These are phyloP conservation scores for Ormyrus nitidulus DNA, from an alignment of 2,888 invertebrate genomes.

Conservation along the genomic window DNA sequence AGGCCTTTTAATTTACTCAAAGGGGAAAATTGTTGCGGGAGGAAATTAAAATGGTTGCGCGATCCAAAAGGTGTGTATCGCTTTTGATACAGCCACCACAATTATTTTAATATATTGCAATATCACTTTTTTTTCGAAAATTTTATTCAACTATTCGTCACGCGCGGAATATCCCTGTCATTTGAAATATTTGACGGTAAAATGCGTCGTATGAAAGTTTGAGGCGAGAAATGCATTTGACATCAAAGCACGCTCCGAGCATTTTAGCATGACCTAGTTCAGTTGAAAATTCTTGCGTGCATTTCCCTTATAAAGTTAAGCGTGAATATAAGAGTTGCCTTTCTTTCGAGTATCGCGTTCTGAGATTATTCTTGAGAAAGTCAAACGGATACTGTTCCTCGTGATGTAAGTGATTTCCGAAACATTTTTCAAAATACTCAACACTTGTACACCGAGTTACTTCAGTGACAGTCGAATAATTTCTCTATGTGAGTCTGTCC, in stretches of 20 bases:
- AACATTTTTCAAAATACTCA: too few species aligned
- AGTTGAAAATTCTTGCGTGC: constrained; percentile 57
- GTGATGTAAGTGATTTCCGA: too few species aligned
- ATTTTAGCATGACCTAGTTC: constrained; percentile 62
- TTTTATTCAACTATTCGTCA: constrained; percentile 1
- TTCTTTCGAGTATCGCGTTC: constrained; percentile 18
- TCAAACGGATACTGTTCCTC: too few species aligned
- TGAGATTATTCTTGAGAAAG: background rate
- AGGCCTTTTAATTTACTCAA: too few species aligned
- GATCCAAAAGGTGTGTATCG: too few species aligned
- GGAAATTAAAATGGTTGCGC: too few species aligned
- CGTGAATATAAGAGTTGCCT: constrained; percentile 42
- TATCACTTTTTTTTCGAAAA: background rate
- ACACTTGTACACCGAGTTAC: too few species aligned
- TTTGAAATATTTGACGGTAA: constrained; percentile 36
- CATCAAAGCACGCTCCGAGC: constrained; percentile 61
- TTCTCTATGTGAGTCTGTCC: too few species aligned
- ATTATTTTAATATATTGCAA: too few species aligned
- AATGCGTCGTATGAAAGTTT: constrained; percentile 55
- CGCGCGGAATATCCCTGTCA: constrained; percentile 23
- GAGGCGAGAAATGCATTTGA: constrained; percentile 62
- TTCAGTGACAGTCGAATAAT: too few species aligned
- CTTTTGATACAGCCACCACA: too few species aligned
- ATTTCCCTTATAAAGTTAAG: constrained; percentile 35
- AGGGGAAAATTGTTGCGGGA: too few species aligned